Percentiles rank a stretch among this genome's conserved stretches.
Evolutionary conservation across 64 coral and sea anemone genomes (phyloP).

Genomic region (Porites australiensis): DNA sequence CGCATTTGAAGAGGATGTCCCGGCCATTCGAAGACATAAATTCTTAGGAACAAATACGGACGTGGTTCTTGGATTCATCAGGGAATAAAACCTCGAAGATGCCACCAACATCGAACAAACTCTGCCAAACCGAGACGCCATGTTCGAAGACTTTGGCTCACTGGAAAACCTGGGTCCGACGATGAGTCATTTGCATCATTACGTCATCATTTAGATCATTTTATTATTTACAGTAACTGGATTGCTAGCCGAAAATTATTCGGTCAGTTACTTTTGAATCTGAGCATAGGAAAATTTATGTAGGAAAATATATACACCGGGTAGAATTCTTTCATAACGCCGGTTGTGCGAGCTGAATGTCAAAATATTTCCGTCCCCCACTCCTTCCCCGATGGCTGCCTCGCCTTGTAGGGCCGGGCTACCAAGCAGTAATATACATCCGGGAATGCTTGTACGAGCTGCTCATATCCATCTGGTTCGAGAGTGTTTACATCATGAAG

Average conservation of each 20-base stretch:
- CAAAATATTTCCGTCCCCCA: too few relatives aligned
- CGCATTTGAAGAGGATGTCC: conserved; percentile 19
- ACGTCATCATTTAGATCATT: too few relatives aligned
- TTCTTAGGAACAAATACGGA: background rate
- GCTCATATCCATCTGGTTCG: background rate
- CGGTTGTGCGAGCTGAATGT: too few relatives aligned
- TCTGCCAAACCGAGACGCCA: background rate
- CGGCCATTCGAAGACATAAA: background rate
- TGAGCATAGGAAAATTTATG: too few relatives aligned
- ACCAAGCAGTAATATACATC: conserved; percentile 1
- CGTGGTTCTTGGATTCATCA: background rate
- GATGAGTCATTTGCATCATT: too few relatives aligned
- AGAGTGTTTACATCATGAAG: background rate
- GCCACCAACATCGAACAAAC: background rate
- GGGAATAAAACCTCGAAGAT: background rate
- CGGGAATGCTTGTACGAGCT: background rate
- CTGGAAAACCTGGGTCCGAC: background rate
- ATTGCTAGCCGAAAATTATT: too few relatives aligned
- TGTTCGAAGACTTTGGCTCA: background rate
- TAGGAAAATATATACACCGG: too few relatives aligned
- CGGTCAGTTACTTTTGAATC: too few relatives aligned
- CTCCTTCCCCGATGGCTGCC: too few relatives aligned
- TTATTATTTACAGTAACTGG: too few relatives aligned
- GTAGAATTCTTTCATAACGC: too few relatives aligned
- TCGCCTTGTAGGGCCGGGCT: background rate